Conservation (phyloP, 2,888 invertebrate genomes). For the Trachelus stipa region DNA sequence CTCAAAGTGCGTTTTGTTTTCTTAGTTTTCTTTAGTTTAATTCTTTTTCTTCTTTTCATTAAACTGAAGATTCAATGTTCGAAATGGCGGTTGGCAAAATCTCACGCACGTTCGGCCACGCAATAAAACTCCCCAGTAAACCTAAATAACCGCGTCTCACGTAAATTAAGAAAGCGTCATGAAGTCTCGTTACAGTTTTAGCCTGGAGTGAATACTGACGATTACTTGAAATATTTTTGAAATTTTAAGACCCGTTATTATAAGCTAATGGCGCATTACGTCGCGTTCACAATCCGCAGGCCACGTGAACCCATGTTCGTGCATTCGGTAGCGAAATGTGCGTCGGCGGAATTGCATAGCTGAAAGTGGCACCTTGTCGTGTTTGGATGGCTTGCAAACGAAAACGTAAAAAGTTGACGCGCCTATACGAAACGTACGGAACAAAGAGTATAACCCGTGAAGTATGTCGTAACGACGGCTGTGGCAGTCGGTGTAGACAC, state of each 20-base stretch:
- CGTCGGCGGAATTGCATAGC: neutral
- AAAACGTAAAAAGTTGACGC: slow-evolving; percentile 58
- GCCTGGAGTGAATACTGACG: neutral
- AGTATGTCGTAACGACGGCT: neutral
- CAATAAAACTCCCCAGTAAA: too few relatives aligned
- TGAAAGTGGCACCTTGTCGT: neutral
- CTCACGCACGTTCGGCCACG: neutral
- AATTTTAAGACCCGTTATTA: neutral
- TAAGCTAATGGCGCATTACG: neutral
- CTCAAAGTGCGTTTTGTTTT: neutral
- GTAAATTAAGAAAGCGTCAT: too few relatives aligned
- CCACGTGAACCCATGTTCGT: neutral
- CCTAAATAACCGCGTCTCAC: too few relatives aligned
- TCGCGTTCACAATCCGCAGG: neutral
- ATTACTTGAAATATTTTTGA: neutral
- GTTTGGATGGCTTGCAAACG: slow-evolving; percentile 63
- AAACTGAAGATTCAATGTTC: neutral
- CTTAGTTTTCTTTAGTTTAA: neutral
- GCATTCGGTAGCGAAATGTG: neutral
- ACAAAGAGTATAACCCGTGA: neutral
- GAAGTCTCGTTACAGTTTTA: neutral
- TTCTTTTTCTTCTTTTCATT: neutral
- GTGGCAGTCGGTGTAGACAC: neutral
- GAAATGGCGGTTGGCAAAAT: neutral
- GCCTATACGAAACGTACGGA: slow-evolving; percentile 13